phyloP scores from a whole-genome alignment of 1,140 invertebrate species.

The Drosophila sucinea region DNA sequence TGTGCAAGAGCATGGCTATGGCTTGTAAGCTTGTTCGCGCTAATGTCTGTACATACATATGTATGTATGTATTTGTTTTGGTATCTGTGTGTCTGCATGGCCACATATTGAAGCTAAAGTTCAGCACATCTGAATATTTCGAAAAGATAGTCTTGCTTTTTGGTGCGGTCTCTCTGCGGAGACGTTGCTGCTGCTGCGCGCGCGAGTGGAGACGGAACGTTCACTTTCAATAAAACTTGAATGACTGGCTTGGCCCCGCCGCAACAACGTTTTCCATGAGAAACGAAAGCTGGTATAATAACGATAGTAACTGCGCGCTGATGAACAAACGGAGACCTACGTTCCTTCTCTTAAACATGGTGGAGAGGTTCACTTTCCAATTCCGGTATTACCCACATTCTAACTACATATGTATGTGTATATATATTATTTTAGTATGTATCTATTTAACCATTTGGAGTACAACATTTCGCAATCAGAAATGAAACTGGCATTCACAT shows the following conservation, averaged over 20 bases:
- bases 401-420: neutral
- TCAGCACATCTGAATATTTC: constrained; percentile 74
- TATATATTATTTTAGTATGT: neutral
- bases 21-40: constrained; percentile 64
- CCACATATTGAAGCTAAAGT: constrained; percentile 73
- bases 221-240: constrained; percentile 81
- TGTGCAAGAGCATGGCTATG: constrained; percentile 77
- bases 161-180: constrained; percentile 53
- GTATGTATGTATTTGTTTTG: constrained; percentile 27
- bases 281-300: constrained; percentile 55
- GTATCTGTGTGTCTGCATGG: constrained; percentile 52
- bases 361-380: neutral
- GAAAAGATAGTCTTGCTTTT: constrained; percentile 75
- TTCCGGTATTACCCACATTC: neutral
- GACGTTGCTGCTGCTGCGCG: constrained; percentile 9
- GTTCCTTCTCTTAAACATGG: neutral
- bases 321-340: neutral
- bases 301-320: constrained; percentile 12
- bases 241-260: constrained; percentile 66
- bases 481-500: constrained; percentile 19
- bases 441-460: constrained; percentile 33
- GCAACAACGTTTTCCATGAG: constrained; percentile 50
- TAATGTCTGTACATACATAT: constrained; percentile 2
- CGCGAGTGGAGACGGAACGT: constrained; percentile 68
- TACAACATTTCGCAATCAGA: constrained; percentile 43